A percentile compares a stretch with the other conserved stretches of the same genome.
Conservation (phyloP, 2,113 vertebrate genomes). For the Passer domesticus region DNA sequence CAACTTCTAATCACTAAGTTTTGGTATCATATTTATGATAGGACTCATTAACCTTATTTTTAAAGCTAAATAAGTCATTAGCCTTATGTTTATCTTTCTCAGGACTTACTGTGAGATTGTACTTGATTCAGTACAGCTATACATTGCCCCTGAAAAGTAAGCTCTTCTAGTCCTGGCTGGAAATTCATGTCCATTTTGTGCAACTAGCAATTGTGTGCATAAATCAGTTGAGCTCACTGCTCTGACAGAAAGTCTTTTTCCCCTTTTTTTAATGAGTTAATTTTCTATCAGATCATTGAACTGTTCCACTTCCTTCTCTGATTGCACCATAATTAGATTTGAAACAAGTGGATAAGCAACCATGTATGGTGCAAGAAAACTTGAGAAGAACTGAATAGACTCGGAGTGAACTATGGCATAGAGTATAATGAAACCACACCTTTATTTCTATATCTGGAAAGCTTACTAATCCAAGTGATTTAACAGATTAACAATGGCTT, state of each 20-base stretch:
- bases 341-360: background rate
- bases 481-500: background rate
- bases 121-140: background rate
- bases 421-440: background rate
- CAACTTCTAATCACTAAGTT: background rate
- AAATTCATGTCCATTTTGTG: background rate
- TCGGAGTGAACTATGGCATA: background rate
- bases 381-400: background rate
- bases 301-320: constrained; percentile 9
- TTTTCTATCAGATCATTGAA: constrained; percentile 18
- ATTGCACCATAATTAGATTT: background rate
- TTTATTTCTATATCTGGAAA: background rate
- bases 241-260: background rate
- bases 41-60: no score
- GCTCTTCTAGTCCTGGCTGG: background rate
- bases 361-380: background rate
- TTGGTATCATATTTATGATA: background rate
- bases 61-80: background rate
- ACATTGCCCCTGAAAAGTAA: background rate
- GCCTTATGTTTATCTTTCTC: background rate
- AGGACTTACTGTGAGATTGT: background rate
- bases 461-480: background rate
- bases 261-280: background rate
- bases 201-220: background rate
- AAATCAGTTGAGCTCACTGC: background rate